phyloP scores from a whole-genome alignment of 1,140 invertebrate species.

The Brachionus rubens region DNA sequence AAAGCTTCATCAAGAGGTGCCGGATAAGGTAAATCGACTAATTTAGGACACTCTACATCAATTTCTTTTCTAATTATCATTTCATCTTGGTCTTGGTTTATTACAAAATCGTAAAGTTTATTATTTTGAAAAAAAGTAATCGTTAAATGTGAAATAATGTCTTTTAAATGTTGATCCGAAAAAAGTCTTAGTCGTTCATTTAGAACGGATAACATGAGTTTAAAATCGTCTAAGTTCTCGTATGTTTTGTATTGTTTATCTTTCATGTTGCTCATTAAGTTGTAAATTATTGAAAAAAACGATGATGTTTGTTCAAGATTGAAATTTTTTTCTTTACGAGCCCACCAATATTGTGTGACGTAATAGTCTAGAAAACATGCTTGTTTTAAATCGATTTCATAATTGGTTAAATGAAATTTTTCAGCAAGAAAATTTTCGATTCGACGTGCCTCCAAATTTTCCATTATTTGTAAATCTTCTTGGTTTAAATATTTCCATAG shows the following conservation, averaged over 20 bases:
- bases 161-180: constrained; percentile 13
- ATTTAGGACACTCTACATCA: constrained; percentile 25
- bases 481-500: constrained; percentile 41
- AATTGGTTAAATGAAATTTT: constrained; percentile 11
- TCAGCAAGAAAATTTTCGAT: constrained; percentile 1
- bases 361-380: constrained; percentile 41
- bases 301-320: constrained; percentile 25
- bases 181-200: background rate
- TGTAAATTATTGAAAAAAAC: constrained; percentile 21
- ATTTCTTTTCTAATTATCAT: background rate
- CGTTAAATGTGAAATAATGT: constrained; percentile 2
- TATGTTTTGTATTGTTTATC: background rate
- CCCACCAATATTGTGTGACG: constrained; percentile 45
- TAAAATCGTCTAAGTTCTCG: constrained; percentile 10
- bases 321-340: constrained; percentile 6
- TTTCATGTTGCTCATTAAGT: constrained; percentile 1
- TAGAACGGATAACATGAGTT: background rate
- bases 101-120: background rate
- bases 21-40: constrained; percentile 13
- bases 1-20: background rate
- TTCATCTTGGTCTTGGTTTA: background rate
- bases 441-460: background rate
- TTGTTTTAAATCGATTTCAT: constrained; percentile 41
- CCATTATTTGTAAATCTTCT: constrained; percentile 10
- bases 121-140: constrained; percentile 14